Percentiles rank a stretch among this genome's conserved stretches.
Conservation (phyloP, 2,797 vertebrate species). For the Gouania willdenowi region DNA sequence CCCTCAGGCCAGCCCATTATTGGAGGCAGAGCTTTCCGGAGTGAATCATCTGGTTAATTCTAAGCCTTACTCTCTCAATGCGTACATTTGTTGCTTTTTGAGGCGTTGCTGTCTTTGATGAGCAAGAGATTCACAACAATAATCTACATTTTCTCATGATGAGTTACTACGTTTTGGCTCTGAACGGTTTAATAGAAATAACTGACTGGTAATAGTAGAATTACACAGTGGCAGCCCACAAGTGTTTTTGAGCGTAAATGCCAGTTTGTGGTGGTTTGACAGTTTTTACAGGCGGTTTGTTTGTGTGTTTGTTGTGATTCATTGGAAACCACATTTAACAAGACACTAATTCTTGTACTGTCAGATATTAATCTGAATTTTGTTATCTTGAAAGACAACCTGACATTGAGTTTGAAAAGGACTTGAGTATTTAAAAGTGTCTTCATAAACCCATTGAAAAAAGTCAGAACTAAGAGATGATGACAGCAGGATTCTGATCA, state of each 20-base stretch:
- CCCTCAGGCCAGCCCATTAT: constrained; percentile 55
- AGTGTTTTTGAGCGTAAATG: constrained; percentile 31
- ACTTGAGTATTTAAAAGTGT: background rate
- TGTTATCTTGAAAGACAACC: constrained; percentile 11
- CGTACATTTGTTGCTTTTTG: constrained; percentile 43
- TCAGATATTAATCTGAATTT: constrained; percentile 7
- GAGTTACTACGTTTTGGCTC: constrained; percentile 38
- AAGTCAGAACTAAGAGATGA: no score
- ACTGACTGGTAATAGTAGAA: constrained; percentile 55
- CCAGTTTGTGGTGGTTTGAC: constrained; percentile 17
- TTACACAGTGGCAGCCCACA: constrained; percentile 37
- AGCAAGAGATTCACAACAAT: constrained; percentile 42
- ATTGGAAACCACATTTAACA: constrained; percentile 21
- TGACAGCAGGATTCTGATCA: no score
- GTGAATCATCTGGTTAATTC: constrained; percentile 63
- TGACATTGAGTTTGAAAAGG: constrained; percentile 14
- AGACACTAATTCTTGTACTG: constrained; percentile 18
- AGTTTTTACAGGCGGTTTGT: constrained; percentile 15
- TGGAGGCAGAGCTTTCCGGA: constrained; percentile 49
- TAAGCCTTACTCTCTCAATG: constrained; percentile 39
- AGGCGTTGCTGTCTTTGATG: constrained; percentile 46
- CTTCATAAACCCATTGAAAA: background rate
- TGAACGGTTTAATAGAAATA: constrained; percentile 46
- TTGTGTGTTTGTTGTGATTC: constrained; percentile 28
- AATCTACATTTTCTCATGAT: constrained; percentile 39